Base-by-base conservation (phyloP, 2,888 invertebrate genomes). In the Tetranychus piercei region DNA sequence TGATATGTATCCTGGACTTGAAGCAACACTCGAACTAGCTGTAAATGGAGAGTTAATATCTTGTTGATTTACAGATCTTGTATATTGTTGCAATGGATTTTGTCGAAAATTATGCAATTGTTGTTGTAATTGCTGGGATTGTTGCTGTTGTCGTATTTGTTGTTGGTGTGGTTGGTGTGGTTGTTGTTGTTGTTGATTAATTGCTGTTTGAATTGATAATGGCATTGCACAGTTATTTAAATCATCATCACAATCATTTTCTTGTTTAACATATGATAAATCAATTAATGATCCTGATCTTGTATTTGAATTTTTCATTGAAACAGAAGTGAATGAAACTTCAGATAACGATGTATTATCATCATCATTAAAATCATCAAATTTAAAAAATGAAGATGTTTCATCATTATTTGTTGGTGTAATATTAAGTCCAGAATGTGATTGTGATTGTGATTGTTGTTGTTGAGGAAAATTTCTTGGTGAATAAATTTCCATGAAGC, bases 381-480 rank as follows among this genome's bases (percentile, higher is more conserved):
- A 55, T 55, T 55, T 55, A 55, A 55, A 55, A 6, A 55, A 55
- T 55, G 55, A 55, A 15, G 55, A 55, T 15, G 11, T 15, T 15
- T 55, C 55, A 55, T 55, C 55, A 6, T 9, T 55, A 15, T 1
- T 65, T 18, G n/a, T 20, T 65, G 66, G n/a, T n/a, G 20, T 69
- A 8, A 11, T 18, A 2, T 22, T 69, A 2, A 69, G n/a, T 69
- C 34, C 69, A 20, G 71, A n/a, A 18, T 71, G 71, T 23, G 34
- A 72, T 72, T 44, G 72, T 45, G 44, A 72, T 15, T 55, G 11
- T 55, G 3, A 6, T 55, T 55, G 55, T 55, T 3, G 55, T 55
- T 3, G 55, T 55, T 7, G 55, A 20, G 34, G 20, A 69, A 20
- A 23, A 87, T 87, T 82, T 87, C 87, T 77, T 87, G 86, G 78